A percentile compares a stretch with the other conserved stretches of the same genome.
phyloP scores from a whole-genome alignment of 2,888 invertebrate genomes.

The Adelphocoris suturalis region DNA sequence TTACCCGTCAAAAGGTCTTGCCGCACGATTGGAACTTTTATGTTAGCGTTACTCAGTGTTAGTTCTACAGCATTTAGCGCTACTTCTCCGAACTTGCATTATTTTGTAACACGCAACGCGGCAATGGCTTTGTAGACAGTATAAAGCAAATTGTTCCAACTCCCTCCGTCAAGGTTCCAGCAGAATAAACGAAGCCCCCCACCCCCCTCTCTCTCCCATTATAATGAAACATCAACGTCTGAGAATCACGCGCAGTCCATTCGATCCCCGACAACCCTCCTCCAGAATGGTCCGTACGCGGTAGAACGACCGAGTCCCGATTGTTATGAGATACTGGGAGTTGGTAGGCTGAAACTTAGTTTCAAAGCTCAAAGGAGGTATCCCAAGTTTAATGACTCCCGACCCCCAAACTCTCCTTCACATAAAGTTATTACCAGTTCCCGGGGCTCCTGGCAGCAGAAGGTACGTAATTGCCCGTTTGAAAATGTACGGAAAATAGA shows the following conservation, averaged over 20 bases:
- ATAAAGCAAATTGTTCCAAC: not conserved
- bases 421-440: not conserved
- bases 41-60: too few relatives aligned
- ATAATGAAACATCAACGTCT: not conserved
- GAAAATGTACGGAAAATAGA: slow-evolving; percentile 32
- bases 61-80: not conserved
- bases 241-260: not conserved
- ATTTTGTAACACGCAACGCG: slow-evolving; percentile 4
- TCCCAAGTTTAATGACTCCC: slow-evolving; percentile 12
- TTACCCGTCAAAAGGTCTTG: too few relatives aligned
- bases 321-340: slow-evolving; percentile 17
- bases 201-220: not conserved
- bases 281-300: not conserved
- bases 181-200: not conserved
- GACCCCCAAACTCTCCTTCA: slow-evolving; percentile 1
- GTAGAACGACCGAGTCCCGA: not conserved
- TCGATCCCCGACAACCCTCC: not conserved
- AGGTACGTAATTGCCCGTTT: not conserved
- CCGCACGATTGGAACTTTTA: too few relatives aligned
- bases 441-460: not conserved
- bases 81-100: not conserved
- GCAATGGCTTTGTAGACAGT: not conserved
- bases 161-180: not conserved
- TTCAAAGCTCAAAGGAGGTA: slow-evolving; percentile 4
- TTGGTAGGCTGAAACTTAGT: slow-evolving; percentile 24